These are phyloP conservation scores for Gortyna flavago DNA, from an alignment of 2,888 invertebrate genomes.

Conservation along the genomic window DNA sequence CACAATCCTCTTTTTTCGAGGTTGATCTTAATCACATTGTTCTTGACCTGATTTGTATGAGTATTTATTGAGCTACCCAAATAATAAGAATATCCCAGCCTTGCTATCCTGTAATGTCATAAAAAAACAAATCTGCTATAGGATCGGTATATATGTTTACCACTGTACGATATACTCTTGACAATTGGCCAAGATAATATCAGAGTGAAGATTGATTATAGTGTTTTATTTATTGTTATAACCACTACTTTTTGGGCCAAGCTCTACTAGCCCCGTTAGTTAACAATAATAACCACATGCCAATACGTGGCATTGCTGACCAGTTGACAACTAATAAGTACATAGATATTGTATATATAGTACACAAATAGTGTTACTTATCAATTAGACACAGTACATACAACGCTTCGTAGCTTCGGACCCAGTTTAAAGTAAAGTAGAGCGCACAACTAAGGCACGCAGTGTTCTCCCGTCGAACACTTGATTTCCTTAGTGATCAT, in stretches of 20 bases:
- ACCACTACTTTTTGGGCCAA: constrained; percentile 25
- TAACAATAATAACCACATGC: constrained; percentile 27
- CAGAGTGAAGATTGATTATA: constrained; percentile 15
- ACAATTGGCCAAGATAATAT: constrained; percentile 33
- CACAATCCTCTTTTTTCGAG: constrained; percentile 6
- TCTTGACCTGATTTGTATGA: background rate
- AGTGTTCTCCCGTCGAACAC: constrained; percentile 32
- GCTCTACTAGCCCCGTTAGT: constrained; percentile 34
- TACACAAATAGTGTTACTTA: constrained; percentile 40
- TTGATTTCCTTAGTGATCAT: constrained; percentile 48
- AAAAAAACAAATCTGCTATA: background rate
- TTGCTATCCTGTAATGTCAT: background rate
- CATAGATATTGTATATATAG: constrained; percentile 34
- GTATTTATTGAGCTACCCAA: background rate
- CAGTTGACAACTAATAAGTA: background rate
- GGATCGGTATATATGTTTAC: constrained; percentile 12
- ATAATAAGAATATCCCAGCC: background rate
- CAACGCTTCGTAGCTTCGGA: constrained; percentile 27
- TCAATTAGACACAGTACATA: constrained; percentile 12
- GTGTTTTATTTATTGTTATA: constrained; percentile 21
- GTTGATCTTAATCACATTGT: constrained; percentile 6
- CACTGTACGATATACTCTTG: constrained; percentile 21
- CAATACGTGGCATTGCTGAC: constrained; percentile 25
- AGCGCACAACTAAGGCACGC: constrained; percentile 41
- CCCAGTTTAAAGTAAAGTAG: constrained; percentile 53